Conservation (phyloP, 1,140 invertebrate genomes). For the Helicoverpa zea region DNA sequence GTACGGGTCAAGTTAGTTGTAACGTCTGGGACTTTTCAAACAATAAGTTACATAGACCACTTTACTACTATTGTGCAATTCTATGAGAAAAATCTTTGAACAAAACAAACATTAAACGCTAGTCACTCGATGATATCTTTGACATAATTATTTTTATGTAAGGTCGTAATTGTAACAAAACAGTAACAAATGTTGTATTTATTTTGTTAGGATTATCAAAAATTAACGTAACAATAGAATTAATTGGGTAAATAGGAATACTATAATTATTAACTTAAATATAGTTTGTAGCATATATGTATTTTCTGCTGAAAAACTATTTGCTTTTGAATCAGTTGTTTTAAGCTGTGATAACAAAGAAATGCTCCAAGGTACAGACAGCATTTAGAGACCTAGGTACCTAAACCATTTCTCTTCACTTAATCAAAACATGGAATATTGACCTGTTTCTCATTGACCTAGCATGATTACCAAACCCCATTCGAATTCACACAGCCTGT, state of each 20-base stretch:
- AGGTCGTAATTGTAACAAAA: background rate
- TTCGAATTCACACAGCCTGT: background rate
- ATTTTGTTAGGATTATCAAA: background rate
- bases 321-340: too few relatives aligned
- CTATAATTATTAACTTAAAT: too few relatives aligned
- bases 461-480: background rate
- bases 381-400: too few relatives aligned
- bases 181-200: background rate
- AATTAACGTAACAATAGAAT: background rate
- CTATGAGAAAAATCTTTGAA: slow-evolving; percentile 4
- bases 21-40: slow-evolving; percentile 29
- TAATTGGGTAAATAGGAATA: background rate
- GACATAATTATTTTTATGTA: slow-evolving; percentile 4
- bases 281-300: too few relatives aligned
- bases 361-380: too few relatives aligned
- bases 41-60: slow-evolving; percentile 12
- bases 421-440: too few relatives aligned
- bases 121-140: slow-evolving; percentile 16
- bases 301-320: too few relatives aligned
- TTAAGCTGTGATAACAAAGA: too few relatives aligned
- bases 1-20: slow-evolving; percentile 30
- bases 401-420: too few relatives aligned
- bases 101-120: slow-evolving; percentile 15
- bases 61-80: slow-evolving; percentile 14
- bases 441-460: background rate